These are phyloP conservation scores for Ovis aries DNA, from an alignment of 2,113 vertebrate genomes.

Conservation along the genomic window DNA sequence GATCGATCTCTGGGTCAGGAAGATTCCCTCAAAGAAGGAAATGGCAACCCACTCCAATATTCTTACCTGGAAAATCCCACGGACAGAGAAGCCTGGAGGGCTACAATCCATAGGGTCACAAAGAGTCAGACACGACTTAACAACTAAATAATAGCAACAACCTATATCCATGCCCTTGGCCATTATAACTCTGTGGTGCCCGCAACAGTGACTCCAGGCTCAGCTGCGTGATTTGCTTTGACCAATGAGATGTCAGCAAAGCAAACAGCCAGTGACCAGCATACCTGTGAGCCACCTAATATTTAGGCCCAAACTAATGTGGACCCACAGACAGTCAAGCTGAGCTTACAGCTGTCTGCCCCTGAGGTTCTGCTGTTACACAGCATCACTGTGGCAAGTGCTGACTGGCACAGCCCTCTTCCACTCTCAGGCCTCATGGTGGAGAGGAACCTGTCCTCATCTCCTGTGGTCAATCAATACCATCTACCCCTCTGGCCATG, in stretches of 20 bases:
- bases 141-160: not conserved
- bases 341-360: not conserved
- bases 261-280: not conserved
- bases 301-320: not conserved
- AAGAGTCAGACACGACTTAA: not conserved
- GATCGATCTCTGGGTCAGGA: not conserved
- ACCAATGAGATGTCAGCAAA: not conserved
- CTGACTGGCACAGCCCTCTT: not conserved
- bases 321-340: not conserved
- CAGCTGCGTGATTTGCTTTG: not conserved
- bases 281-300: not conserved
- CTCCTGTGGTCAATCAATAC: not conserved
- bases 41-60: not conserved
- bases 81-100: not conserved
- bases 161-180: not conserved
- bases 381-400: not conserved
- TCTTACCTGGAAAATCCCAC: not conserved
- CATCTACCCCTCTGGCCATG: not conserved
- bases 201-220: not conserved
- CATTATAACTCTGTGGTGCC: not conserved
- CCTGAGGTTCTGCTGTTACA: not conserved
- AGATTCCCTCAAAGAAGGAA: not conserved
- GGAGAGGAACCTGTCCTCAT: not conserved
- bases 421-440: not conserved
- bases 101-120: not conserved